Base-by-base conservation (phyloP, 2,888 invertebrate genomes). In the Lutraria lutraria region DNA sequence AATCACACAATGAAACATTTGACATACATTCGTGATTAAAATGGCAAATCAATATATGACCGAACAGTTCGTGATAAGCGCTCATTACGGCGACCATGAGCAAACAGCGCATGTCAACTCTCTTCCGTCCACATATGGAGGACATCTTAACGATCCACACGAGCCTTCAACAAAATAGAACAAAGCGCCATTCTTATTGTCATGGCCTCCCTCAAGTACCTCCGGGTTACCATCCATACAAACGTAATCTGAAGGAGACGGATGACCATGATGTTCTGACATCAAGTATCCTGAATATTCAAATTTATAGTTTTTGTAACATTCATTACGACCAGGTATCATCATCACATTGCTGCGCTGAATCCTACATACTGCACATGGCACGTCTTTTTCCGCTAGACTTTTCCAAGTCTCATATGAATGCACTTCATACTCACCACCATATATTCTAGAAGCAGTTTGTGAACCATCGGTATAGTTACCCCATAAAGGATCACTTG, bases 221-320 rank as follows among this genome's bases (percentile, higher is more conserved):
- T 85, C 85, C 0, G 54, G 54, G 16, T 52, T 15, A 10, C 34
- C 79, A 19, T 85, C 83, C 43, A 84, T 68, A 52, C 83, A 84
- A 16, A 72, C 16, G 68, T 84, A 84, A 19, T 84, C 83, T 16
- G 56, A 43, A 8, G 72, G 4, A 13, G 34, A 25, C 13, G 76
- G 52, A 53, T 85, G 79, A 31, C 3, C 16, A n/a, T 76, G 25
- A 63, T 85, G 63, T 25, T 29, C 72, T 6, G 72, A 15, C 85
- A 85, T 85, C 15, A 85, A 76, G 54, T 85, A 85, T 6, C 85
- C 85, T 13, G 31, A 76, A 76, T 85, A 85, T 54, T 85, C 85
- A 29, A 76, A 34, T n/a, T 53, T 54, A 21, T 53, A 85, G 34
- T 79, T 76, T 29, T 76, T 54, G 63, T 85, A 15, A 85, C 85